phyloP scores from a whole-genome alignment of 2,888 invertebrate species.

The Tetragonula carbonaria region DNA sequence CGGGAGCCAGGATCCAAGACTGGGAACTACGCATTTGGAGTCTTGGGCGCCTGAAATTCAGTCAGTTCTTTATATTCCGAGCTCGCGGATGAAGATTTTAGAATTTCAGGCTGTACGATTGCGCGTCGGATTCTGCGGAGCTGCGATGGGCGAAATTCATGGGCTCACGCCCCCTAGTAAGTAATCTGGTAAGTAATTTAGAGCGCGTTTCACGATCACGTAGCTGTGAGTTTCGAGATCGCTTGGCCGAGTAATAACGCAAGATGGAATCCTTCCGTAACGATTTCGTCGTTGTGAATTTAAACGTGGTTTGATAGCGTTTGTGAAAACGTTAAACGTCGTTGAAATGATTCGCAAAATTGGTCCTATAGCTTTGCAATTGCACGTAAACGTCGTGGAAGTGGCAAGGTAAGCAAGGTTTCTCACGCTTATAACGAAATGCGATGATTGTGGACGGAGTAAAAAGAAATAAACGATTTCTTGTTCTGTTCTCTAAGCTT shows the following conservation, averaged over 20 bases:
- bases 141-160: not conserved
- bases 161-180: not conserved
- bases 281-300: not conserved
- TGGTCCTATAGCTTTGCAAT: not conserved
- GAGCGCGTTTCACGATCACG: constrained; percentile 35
- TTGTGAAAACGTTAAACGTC: not conserved
- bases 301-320: not conserved
- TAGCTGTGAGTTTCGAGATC: constrained; percentile 5
- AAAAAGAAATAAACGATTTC: too few species aligned
- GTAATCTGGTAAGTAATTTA: constrained; percentile 24
- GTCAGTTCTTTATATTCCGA: not conserved
- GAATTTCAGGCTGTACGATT: not conserved
- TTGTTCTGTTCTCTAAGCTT: too few species aligned
- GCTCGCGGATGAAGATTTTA: not conserved
- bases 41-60: not conserved
- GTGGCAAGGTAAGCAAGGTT: too few species aligned
- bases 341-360: not conserved
- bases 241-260: not conserved
- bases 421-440: too few species aligned
- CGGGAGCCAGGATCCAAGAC: not conserved
- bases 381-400: too few species aligned
- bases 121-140: not conserved
- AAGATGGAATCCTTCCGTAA: not conserved
- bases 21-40: not conserved
- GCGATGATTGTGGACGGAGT: too few species aligned